phyloP scores from a whole-genome alignment of 2,888 invertebrate species.

The Nudaria mundana region DNA sequence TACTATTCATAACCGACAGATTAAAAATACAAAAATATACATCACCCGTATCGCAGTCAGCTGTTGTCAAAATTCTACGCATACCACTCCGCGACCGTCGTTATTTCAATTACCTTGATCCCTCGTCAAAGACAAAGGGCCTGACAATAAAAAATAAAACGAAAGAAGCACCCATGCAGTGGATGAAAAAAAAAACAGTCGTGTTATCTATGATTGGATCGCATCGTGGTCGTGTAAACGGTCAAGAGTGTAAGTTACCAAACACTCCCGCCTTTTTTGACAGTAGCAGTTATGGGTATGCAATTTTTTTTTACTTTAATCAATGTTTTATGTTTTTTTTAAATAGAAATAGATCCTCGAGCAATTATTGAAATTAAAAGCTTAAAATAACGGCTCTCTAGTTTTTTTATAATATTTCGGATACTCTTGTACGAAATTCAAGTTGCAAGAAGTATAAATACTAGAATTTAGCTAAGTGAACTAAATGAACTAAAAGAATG shows the following conservation, averaged over 20 bases:
- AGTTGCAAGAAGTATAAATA: too few relatives aligned
- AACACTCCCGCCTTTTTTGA: slow-evolving; percentile 60
- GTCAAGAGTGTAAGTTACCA: slow-evolving; percentile 69
- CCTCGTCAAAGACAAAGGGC: slow-evolving; percentile 80
- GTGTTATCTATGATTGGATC: slow-evolving; percentile 80
- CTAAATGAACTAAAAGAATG: too few relatives aligned
- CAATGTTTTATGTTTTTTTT: too few relatives aligned
- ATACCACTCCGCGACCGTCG: slow-evolving; percentile 70
- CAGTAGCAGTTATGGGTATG: slow-evolving; percentile 61
- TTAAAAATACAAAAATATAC: slow-evolving; percentile 30
- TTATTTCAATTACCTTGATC: slow-evolving; percentile 78
- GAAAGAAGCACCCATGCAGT: slow-evolving; percentile 44
- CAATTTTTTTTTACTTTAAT: slow-evolving; percentile 22
- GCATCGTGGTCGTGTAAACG: slow-evolving; percentile 77
- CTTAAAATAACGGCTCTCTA: background rate
- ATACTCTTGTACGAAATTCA: background rate
- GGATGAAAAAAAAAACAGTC: slow-evolving; percentile 60
- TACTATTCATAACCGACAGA: slow-evolving; percentile 28
- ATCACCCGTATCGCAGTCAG: slow-evolving; percentile 49
- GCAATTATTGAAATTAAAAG: slow-evolving; percentile 16
- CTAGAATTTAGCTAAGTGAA: too few relatives aligned
- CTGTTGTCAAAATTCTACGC: slow-evolving; percentile 75
- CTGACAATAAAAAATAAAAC: slow-evolving; percentile 64
- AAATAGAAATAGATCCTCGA: slow-evolving; percentile 5
- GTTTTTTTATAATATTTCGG: background rate